Conservation (phyloP, 2,113 vertebrate genomes). For the Dasyurus viverrinus region DNA sequence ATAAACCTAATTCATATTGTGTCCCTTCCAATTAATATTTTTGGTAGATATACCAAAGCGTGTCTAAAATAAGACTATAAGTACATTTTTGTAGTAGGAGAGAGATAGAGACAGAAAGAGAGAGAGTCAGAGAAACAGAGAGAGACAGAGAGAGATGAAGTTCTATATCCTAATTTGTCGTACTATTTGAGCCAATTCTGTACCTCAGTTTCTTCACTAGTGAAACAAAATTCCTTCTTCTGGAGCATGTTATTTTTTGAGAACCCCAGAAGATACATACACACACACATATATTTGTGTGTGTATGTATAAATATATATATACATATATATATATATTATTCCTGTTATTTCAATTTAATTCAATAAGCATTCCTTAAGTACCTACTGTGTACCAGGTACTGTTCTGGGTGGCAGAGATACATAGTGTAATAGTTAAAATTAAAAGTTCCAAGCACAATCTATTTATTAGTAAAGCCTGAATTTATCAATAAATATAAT, state of each 20-base stretch:
- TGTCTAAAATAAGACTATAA: neutral
- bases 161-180: neutral
- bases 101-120: too few relatives aligned
- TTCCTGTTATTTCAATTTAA: neutral
- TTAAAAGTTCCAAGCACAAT: neutral
- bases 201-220: conserved; percentile 2
- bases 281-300: too few relatives aligned
- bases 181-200: neutral
- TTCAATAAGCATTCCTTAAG: neutral
- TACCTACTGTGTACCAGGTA: neutral
- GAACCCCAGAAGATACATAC: neutral
- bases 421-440: neutral
- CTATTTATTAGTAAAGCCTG: neutral
- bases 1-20: too few relatives aligned
- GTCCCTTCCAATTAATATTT: neutral
- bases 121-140: too few relatives aligned
- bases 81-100: neutral
- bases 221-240: neutral
- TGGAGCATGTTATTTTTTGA: neutral
- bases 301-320: too few relatives aligned
- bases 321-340: too few relatives aligned
- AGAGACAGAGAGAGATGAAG: neutral
- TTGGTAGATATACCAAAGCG: neutral
- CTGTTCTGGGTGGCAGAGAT: neutral
- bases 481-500: neutral